Evolutionary conservation across 2,888 invertebrate species (phyloP).

Genomic region (Cancer borealis): DNA sequence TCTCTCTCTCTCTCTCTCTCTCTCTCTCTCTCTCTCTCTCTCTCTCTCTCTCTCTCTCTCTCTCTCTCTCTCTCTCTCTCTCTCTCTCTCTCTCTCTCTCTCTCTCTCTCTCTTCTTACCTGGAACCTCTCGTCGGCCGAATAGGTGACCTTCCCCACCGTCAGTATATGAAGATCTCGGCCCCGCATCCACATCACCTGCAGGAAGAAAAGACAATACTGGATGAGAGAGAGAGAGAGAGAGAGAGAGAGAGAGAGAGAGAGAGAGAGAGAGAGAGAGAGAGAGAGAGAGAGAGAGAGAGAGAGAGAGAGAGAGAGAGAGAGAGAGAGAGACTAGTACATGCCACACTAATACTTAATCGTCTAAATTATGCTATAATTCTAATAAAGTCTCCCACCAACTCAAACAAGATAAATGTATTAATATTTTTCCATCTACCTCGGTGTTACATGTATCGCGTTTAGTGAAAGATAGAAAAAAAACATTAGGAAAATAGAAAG

Average conservation of each 20-base stretch:
- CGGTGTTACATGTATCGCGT: too few species aligned
- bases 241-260: background rate
- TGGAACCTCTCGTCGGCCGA: constrained; percentile 67
- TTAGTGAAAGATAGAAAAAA: too few species aligned
- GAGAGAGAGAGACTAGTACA: background rate
- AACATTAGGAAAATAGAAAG: too few species aligned
- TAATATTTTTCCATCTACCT: too few species aligned
- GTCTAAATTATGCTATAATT: too few species aligned
- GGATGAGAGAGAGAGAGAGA: constrained; percentile 22
- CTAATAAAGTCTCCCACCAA: too few species aligned
- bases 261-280: background rate
- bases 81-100: background rate
- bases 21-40: background rate
- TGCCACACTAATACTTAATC: too few species aligned
- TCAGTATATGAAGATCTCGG: constrained; percentile 67
- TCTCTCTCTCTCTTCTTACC: background rate
- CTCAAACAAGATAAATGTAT: too few species aligned
- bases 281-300: constrained; percentile 3
- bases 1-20: background rate
- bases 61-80: constrained; percentile 17
- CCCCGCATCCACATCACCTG: constrained; percentile 66
- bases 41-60: constrained; percentile 11
- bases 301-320: constrained; percentile 35
- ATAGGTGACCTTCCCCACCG: constrained; percentile 62
- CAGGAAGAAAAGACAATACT: background rate